Evolutionary conservation across 2,888 invertebrate genomes (phyloP).

Genomic region (Taphrorychus bicolor): DNA sequence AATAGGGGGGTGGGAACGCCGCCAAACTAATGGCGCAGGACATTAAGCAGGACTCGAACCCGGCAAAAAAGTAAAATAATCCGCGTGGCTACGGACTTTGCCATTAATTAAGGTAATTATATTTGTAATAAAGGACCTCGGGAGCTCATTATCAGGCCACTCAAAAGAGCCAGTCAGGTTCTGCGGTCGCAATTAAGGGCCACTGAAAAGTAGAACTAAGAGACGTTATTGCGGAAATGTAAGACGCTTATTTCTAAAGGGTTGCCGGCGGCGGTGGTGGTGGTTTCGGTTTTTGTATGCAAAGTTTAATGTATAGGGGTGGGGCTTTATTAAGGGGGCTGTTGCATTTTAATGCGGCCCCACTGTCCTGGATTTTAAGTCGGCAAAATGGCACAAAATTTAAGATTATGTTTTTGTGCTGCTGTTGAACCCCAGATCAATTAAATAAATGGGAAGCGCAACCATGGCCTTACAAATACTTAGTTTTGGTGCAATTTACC

Average conservation of each 20-base stretch:
- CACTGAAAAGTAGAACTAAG: constrained; percentile 7
- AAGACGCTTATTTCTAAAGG: not conserved
- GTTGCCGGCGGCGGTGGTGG: no score
- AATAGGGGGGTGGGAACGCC: not conserved
- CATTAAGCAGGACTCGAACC: constrained; percentile 3
- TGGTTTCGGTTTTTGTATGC: not conserved
- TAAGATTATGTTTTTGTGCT: no score
- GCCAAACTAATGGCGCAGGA: constrained; percentile 7
- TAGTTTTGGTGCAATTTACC: no score
- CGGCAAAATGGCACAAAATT: no score
- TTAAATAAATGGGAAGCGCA: no score
- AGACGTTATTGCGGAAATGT: constrained; percentile 12
- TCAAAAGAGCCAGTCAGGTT: constrained; percentile 20
- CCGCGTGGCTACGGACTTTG: constrained; percentile 17
- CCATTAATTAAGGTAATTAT: constrained; percentile 25
- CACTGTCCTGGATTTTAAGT: no score
- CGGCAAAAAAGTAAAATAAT: constrained; percentile 26
- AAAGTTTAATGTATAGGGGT: not conserved
- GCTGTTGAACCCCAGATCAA: no score
- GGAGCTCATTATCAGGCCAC: constrained; percentile 27
- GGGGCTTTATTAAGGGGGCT: not conserved
- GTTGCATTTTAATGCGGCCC: not conserved
- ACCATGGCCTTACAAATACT: no score
- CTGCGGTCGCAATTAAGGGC: constrained; percentile 21
- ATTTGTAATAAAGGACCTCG: constrained; percentile 24